A percentile compares a stretch with the other conserved stretches of the same genome.
Conservation (phyloP, 2,113 vertebrate genomes). For the Tympanuchus pallidicinctus region DNA sequence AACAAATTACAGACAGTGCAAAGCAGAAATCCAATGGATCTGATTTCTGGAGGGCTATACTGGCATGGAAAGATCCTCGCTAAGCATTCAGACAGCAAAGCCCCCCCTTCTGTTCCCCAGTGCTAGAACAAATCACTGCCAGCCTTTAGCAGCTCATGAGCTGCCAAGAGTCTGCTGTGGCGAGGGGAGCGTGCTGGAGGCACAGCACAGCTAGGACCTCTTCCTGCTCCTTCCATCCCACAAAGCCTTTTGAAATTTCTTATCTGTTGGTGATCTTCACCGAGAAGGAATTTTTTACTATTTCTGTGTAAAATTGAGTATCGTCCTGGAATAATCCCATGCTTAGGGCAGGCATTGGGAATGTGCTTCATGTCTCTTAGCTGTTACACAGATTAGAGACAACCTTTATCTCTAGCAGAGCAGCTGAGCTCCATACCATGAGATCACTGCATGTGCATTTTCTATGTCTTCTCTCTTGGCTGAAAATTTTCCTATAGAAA, state of each 20-base stretch:
- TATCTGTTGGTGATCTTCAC: rapidly evolving
- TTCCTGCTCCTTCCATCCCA: neutral
- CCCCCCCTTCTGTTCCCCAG: neutral
- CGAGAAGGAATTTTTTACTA: neutral
- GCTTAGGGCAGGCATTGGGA: neutral
- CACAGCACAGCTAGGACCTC: neutral
- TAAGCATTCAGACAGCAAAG: neutral
- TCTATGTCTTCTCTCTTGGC: neutral
- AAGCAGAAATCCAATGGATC: neutral
- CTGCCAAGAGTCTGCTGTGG: constrained; percentile 9
- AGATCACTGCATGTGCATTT: neutral
- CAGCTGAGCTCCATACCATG: neutral
- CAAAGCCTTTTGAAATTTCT: neutral
- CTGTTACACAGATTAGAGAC: neutral
- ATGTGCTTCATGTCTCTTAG: neutral
- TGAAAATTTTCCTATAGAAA: neutral
- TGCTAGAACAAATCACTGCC: neutral
- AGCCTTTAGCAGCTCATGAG: neutral
- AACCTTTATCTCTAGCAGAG: neutral
- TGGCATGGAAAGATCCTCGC: neutral
- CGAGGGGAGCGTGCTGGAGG: neutral
- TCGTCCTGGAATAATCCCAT: neutral
- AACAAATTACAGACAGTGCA: neutral
- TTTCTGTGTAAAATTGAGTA: neutral
- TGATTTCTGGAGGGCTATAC: constrained; percentile 27